Conservation (phyloP, 2,113 vertebrate species). For the Gorsachius goisagi region DNA sequence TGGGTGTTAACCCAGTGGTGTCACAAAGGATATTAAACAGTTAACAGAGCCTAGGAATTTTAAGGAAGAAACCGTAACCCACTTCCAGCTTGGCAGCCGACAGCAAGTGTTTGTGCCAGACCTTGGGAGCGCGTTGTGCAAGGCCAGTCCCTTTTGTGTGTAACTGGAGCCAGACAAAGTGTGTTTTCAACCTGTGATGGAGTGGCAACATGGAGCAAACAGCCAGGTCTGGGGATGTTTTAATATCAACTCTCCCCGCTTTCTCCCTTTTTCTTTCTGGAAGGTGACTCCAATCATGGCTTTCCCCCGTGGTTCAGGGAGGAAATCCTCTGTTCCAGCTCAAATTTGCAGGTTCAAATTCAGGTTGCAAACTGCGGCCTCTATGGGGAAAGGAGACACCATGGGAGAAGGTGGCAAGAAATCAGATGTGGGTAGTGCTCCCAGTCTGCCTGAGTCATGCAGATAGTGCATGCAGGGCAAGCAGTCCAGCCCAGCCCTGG, state of each 20-base stretch:
- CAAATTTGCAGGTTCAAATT: too few species aligned
- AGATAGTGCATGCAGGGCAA: background rate
- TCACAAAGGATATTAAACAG: fast-evolving
- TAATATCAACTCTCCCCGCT: background rate
- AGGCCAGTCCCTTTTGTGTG: slow-evolving; percentile 7
- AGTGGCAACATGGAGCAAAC: background rate
- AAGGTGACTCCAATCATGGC: background rate
- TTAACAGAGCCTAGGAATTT: background rate
- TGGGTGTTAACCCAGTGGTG: background rate
- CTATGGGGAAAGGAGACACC: background rate
- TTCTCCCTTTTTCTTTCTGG: background rate
- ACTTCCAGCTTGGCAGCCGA: background rate
- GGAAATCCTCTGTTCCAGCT: background rate
- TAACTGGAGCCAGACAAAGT: background rate
- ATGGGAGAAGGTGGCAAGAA: background rate
- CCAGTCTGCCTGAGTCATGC: fast-evolving
- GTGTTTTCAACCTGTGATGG: background rate
- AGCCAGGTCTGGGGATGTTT: background rate
- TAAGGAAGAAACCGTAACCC: slow-evolving; percentile 11
- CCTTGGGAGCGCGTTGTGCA: background rate
- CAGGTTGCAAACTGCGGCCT: background rate
- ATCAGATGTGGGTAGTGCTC: background rate
- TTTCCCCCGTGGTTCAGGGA: background rate
- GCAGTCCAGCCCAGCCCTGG: background rate
- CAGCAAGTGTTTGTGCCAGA: background rate